Percentiles rank a stretch among this genome's conserved stretches.
Conservation (phyloP, 1,140 invertebrate genomes). For the Aphidius gifuensis region DNA sequence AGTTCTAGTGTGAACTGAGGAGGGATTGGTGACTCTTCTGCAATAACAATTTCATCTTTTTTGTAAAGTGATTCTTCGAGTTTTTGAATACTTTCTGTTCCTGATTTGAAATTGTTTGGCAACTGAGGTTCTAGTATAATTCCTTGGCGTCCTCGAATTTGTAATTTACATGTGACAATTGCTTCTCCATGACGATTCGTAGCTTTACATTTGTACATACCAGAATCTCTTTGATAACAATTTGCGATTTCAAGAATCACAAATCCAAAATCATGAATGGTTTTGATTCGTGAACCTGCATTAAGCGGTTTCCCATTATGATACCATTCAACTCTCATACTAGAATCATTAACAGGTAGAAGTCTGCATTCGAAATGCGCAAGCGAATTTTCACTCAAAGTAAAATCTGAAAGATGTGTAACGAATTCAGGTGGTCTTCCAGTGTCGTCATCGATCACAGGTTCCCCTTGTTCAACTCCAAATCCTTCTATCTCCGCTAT, state of each 20-base stretch:
- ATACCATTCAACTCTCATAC: slow-evolving; percentile 94
- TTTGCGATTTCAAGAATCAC: slow-evolving; percentile 88
- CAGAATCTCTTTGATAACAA: slow-evolving; percentile 83
- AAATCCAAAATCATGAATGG: slow-evolving; percentile 91
- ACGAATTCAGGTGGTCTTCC: slow-evolving; percentile 91
- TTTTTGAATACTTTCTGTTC: slow-evolving; percentile 85
- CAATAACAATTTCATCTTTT: slow-evolving; percentile 73
- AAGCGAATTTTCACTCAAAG: slow-evolving; percentile 81
- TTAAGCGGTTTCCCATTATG: slow-evolving; percentile 89
- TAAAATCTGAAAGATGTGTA: slow-evolving; percentile 80
- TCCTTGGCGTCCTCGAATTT: slow-evolving; percentile 80
- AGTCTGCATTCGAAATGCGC: slow-evolving; percentile 91
- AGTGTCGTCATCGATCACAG: slow-evolving; percentile 73
- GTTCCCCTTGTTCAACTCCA: slow-evolving; percentile 61
- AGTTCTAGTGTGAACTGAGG: slow-evolving; percentile 83
- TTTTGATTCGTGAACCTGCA: slow-evolving; percentile 84
- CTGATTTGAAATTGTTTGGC: slow-evolving; percentile 78
- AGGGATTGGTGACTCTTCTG: slow-evolving; percentile 83
- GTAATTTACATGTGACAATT: slow-evolving; percentile 78
- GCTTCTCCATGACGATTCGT: slow-evolving; percentile 88
- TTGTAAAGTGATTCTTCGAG: slow-evolving; percentile 87
- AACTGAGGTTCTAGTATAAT: slow-evolving; percentile 89
- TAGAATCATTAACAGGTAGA: slow-evolving; percentile 86
- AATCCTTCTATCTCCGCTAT: slow-evolving; percentile 90
- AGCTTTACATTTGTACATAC: slow-evolving; percentile 87